phyloP scores from a whole-genome alignment of 2,797 vertebrate genomes.

The Acropternis orthonyx region DNA sequence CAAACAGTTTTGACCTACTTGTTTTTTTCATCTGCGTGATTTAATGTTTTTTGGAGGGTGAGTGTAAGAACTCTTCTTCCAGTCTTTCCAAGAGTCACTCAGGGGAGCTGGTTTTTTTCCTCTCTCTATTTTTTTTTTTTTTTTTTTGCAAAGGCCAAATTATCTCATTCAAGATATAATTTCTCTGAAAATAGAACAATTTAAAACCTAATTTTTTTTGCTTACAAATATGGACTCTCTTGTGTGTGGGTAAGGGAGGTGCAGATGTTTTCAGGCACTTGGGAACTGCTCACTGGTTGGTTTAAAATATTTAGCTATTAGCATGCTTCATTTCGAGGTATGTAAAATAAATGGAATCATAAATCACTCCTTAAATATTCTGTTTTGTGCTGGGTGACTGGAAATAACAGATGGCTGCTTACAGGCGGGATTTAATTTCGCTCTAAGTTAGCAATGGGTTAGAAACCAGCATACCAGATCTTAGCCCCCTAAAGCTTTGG shows the following conservation, averaged over 20 bases:
- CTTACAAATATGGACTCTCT: neutral
- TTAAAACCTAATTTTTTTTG: slow-evolving; percentile 11
- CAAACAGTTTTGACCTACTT: slow-evolving; percentile 67
- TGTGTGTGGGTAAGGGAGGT: neutral
- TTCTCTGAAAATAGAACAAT: slow-evolving; percentile 16
- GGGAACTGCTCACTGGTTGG: slow-evolving; percentile 25
- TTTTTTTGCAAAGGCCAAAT: slow-evolving; percentile 35
- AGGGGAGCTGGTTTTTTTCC: neutral
- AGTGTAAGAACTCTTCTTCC: neutral
- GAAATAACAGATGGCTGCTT: slow-evolving; percentile 69
- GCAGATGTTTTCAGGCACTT: slow-evolving; percentile 44
- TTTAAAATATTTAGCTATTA: slow-evolving; percentile 66
- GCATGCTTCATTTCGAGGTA: slow-evolving; percentile 46
- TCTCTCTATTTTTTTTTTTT: neutral
- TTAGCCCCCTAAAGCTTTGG: neutral
- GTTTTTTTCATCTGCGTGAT: neutral
- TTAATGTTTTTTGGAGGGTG: neutral
- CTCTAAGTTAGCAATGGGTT: neutral
- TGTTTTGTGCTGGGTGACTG: slow-evolving; percentile 43
- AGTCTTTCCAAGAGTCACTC: neutral
- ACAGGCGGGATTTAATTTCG: slow-evolving; percentile 52
- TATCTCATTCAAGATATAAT: neutral
- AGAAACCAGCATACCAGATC: neutral
- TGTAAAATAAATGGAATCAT: slow-evolving; percentile 64
- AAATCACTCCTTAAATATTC: slow-evolving; percentile 70